Conservation (phyloP, 1,140 invertebrate species). For the Ladona fulva region DNA sequence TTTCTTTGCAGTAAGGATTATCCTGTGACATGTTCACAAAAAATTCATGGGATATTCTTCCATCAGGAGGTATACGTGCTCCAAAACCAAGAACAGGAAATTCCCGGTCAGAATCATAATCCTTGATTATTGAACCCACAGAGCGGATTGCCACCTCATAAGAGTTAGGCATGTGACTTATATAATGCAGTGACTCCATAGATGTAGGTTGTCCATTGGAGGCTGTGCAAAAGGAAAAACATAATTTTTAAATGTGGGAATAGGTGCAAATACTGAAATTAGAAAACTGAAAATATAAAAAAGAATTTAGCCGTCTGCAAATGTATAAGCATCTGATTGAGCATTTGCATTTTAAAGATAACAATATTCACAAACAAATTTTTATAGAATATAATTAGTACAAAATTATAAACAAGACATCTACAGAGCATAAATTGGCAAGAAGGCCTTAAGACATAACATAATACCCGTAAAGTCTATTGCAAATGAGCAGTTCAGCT, state of each 20-base stretch:
- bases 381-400: no score
- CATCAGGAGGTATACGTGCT: conserved; percentile 42
- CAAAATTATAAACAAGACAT: no score
- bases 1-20: conserved; percentile 47
- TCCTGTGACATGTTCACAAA: conserved; percentile 46
- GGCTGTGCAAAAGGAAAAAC: conserved; percentile 32
- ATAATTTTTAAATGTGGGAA: no score
- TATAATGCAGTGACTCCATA: conserved; percentile 48
- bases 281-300: no score
- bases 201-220: conserved; percentile 52
- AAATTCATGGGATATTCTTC: conserved; percentile 48
- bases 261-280: no score
- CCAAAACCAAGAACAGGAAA: conserved; percentile 51
- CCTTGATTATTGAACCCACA: conserved; percentile 55
- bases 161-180: conserved; percentile 40
- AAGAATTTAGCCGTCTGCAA: no score
- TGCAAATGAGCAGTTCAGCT: conserved; percentile 41
- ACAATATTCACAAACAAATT: no score
- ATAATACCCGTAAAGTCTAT: conserved; percentile 52
- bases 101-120: conserved; percentile 47
- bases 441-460: no score
- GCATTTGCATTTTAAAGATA: no score
- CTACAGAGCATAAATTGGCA: no score
- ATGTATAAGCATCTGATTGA: no score
- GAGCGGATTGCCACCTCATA: conserved; percentile 49